Evolutionary conservation across 2,113 vertebrate genomes (phyloP).

Genomic region (Xenopus laevis): DNA sequence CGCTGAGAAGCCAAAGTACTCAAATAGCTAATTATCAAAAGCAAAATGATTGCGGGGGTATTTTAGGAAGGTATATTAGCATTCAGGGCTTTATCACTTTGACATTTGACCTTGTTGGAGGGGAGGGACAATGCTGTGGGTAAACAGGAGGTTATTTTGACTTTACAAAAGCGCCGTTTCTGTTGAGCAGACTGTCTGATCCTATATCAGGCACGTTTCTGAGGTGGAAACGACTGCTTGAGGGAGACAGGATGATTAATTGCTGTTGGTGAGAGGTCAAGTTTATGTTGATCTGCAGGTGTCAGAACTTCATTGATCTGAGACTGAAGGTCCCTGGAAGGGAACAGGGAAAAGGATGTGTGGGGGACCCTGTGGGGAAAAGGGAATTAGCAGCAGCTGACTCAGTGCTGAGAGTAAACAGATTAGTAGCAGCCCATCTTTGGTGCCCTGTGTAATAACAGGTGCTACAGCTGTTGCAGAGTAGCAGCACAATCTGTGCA

Average conservation of each 20-base stretch:
- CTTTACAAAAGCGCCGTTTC: not conserved
- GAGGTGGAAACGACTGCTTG: fast-evolving
- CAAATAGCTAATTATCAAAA: not conserved
- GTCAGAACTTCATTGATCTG: conserved; percentile 53
- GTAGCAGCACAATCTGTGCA: conserved; percentile 25
- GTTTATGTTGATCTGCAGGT: conserved; percentile 62
- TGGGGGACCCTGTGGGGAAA: conserved; percentile 40
- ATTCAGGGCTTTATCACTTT: conserved; percentile 49
- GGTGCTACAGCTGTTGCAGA: not conserved
- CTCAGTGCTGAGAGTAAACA: conserved; percentile 44
- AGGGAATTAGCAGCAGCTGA: conserved; percentile 42
- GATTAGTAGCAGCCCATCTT: conserved; percentile 36
- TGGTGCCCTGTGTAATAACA: conserved; percentile 4
- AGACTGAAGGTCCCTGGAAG: conserved; percentile 25
- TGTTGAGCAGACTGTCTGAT: not conserved
- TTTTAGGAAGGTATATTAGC: conserved; percentile 23
- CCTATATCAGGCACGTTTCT: not conserved
- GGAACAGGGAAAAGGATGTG: conserved; percentile 37
- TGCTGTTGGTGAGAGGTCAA: conserved; percentile 57
- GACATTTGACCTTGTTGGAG: conserved; percentile 50
- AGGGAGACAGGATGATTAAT: conserved; percentile 50
- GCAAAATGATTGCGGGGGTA: too few species aligned
- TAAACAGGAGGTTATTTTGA: not conserved
- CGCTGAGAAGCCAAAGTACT: not conserved
- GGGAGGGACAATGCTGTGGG: not conserved